Evolutionary conservation across 2,113 vertebrate genomes (phyloP), one percentile per base, ranked within the genome.

Genomic region (Cathartes aura): DNA sequence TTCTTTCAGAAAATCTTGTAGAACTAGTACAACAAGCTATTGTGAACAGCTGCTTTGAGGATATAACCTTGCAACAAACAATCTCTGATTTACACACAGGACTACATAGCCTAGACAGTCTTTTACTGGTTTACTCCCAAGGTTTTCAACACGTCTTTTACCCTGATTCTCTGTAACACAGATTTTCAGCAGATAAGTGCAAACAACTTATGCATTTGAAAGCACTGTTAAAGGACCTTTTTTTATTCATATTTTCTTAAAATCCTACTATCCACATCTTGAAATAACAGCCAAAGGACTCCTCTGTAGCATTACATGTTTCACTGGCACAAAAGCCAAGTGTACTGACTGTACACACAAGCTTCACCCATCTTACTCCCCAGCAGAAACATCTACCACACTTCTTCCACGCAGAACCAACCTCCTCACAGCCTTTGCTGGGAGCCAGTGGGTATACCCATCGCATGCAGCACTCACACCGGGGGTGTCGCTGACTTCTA

Each of bases 1-100:
- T 93, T 85, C 84, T 96, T 81, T 95, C 83, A 87, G 82, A 96
- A 96, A 87, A 83, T 62, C 87, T 93, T 82, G 95, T 52, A 71
- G 68, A 96, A 95, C 95, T 80, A 43, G 90, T 91, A 80, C 27
- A 94, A 93, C 79, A 84, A 93, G 93, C 72, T 93, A 84, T 74
- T 95, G 72, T 91, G 84, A 94, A 59, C 75, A 93, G 82, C 82
- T 94, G 87, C 84, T 97, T 84, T 87, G 79, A 96, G 89, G 62
- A 84, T 76, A 58, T 38, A 87, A 62, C 56, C 80, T 89, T 1
- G 0, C 10, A 87, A 84, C 82, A 96, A 96, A 82, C 73, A 82
- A 73, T 17, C 56, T 86, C 81, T 76, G 73, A 90, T 89, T 94
- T 87, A 89, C 81, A 75, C 83, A 62, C 38, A 38, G n/a, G 34